Evolutionary conservation across 2,797 vertebrate species (phyloP), one percentile per base, ranked within the genome.

Genomic region (Limnodromus scolopaceus): DNA sequence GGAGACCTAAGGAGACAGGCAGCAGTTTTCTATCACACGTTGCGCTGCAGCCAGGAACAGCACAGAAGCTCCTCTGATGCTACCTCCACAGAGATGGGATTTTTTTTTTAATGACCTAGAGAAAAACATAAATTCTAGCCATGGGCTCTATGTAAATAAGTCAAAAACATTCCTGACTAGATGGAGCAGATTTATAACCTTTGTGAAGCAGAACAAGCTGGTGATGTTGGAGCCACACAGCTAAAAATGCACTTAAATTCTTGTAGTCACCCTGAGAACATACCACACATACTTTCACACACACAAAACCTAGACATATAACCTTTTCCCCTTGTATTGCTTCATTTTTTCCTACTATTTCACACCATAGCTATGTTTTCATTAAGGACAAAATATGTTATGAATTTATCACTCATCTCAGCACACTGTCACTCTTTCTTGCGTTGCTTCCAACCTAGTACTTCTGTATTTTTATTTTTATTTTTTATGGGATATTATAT

Each of bases 231-330:
- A 91, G 43, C 10, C 32, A 70, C 43, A 58, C 6, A 68, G 36
- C 55, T 91, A 70, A 94, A 94, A 92, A 77, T 63, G 69, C 34
- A 64, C 70, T 92, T 69, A 70, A 79, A 84, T 87, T 89, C 72
- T 79, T 79, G 51, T 58, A 94, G 86, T 83, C 84, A 93, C 45
- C 30, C 91, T 92, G 89, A 82, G 78, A 93, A 84, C 92, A 96
- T 94, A 55, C 86, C 60, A 53, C 55, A 60, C 84, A 95, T 95
- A 60, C 51, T 94, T 97, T 91, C 91, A 91, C 79, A 88, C 58
- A 93, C 36, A 66, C 63, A 76, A 77, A 84, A 53, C 46, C 11
- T 79, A 72, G 86, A 84, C 55, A 60, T 76, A 68, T 49, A 96
- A 92, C 43, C 58, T 94, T 92, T 92, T 6, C 55, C 36, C 34